phyloP scores from a whole-genome alignment of 2,888 invertebrate genomes.

The Mylabris sibirica region DNA sequence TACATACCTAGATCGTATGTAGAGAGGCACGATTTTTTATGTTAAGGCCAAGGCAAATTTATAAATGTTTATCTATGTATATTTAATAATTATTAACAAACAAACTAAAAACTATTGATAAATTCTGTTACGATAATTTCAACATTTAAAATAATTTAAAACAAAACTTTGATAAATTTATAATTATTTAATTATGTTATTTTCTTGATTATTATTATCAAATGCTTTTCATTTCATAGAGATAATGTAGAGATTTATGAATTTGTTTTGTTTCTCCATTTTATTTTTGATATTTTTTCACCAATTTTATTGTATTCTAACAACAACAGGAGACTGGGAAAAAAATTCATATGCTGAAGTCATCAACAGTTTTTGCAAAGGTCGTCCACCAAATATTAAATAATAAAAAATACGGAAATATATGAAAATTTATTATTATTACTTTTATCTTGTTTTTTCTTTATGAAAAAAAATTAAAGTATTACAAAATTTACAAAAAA shows the following conservation, averaged over 20 bases:
- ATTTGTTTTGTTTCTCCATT: not conserved
- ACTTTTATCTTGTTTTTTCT: not conserved
- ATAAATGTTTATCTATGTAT: no score
- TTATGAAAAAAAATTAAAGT: not conserved
- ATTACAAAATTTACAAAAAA: not conserved
- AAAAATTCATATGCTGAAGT: conserved; percentile 2
- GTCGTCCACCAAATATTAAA: conserved; percentile 1
- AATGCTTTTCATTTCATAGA: not conserved
- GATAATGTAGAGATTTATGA: not conserved
- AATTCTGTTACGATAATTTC: conserved; percentile 1
- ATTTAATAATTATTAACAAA: conserved; percentile 9
- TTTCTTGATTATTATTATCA: not conserved
- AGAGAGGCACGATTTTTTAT: conserved; percentile 7
- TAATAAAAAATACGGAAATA: not conserved
- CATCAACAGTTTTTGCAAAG: conserved; percentile 10
- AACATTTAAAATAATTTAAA: not conserved
- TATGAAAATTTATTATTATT: not conserved
- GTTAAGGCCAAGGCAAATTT: conserved; percentile 14
- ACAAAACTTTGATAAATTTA: not conserved
- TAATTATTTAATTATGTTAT: not conserved
- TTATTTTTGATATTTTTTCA: no score
- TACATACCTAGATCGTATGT: not conserved
- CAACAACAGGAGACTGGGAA: not conserved
- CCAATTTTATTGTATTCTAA: not conserved
- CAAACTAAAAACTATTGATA: conserved; percentile 6